These are phyloP conservation scores for Chrysotoxum bicinctum DNA, from an alignment of 2,888 invertebrate genomes.

Conservation along the genomic window DNA sequence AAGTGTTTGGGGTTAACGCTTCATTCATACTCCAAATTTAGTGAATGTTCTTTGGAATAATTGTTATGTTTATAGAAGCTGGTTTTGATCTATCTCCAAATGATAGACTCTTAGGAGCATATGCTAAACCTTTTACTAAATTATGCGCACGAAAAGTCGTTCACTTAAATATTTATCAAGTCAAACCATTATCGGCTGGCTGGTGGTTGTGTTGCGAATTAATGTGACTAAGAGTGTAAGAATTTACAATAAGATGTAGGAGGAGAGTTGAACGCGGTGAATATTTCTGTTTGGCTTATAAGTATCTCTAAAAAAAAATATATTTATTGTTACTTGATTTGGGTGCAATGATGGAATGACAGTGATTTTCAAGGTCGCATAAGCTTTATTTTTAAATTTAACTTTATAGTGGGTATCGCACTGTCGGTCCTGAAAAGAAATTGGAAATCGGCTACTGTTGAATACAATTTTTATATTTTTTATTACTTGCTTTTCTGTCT, in stretches of 20 bases:
- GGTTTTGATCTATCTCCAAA: slow-evolving; percentile 17
- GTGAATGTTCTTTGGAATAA: slow-evolving; percentile 50
- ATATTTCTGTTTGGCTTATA: neutral
- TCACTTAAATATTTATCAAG: slow-evolving; percentile 1
- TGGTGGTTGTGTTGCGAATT: neutral
- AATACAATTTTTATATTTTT: neutral
- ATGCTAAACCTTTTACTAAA: slow-evolving; percentile 13
- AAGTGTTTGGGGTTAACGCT: slow-evolving; percentile 17
- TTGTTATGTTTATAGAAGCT: neutral
- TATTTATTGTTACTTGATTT: slow-evolving; percentile 14
- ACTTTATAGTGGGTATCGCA: neutral
- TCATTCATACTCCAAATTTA: slow-evolving; percentile 36
- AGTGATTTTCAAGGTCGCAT: neutral
- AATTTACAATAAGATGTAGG: slow-evolving; percentile 18
- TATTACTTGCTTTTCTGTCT: neutral
- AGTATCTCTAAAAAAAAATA: neutral
- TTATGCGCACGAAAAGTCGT: slow-evolving; percentile 10
- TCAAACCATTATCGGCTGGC: neutral
- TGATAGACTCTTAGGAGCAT: neutral
- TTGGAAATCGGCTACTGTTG: neutral
- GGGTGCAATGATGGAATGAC: slow-evolving; percentile 1
- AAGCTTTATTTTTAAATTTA: slow-evolving; percentile 8
- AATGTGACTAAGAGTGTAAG: slow-evolving; percentile 8
- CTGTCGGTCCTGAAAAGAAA: neutral
- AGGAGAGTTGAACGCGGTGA: neutral